These are phyloP conservation scores for Apamea monoglypha DNA, from an alignment of 2,888 invertebrate genomes.

Conservation along the genomic window DNA sequence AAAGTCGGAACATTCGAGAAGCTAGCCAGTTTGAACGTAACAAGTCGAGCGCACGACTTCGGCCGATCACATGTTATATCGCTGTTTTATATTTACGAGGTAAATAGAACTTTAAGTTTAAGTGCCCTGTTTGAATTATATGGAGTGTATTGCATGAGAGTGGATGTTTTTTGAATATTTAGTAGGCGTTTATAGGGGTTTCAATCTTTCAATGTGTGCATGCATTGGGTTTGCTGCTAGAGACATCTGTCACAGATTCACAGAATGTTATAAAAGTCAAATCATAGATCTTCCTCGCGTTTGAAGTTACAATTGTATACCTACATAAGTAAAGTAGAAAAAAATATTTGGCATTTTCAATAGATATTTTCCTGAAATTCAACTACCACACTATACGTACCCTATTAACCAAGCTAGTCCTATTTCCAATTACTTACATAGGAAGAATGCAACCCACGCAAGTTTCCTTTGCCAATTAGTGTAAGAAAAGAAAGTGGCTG, in stretches of 20 bases:
- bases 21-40: slow-evolving; percentile 72
- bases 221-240: neutral
- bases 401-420: slow-evolving; percentile 6
- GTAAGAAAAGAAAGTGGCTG: slow-evolving; percentile 64
- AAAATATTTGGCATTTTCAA: neutral
- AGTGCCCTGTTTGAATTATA: slow-evolving; percentile 21
- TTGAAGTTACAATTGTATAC: neutral
- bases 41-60: slow-evolving; percentile 60
- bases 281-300: neutral
- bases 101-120: slow-evolving; percentile 33
- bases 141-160: slow-evolving; percentile 32
- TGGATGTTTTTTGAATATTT: slow-evolving; percentile 10
- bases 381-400: neutral
- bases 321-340: neutral
- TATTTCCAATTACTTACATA: slow-evolving; percentile 28
- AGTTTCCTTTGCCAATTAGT: slow-evolving; percentile 54
- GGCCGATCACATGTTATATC: slow-evolving; percentile 37
- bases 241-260: neutral
- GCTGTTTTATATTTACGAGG: slow-evolving; percentile 53
- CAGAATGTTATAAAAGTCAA: neutral
- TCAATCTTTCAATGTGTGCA: slow-evolving; percentile 2
- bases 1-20: slow-evolving; percentile 85
- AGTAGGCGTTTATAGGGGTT: slow-evolving; percentile 14
- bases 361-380: neutral
- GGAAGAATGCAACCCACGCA: slow-evolving; percentile 30